Percentiles rank a stretch among this genome's conserved stretches.
phyloP scores from a whole-genome alignment of 2,797 vertebrate species.

The Poecile montanus region DNA sequence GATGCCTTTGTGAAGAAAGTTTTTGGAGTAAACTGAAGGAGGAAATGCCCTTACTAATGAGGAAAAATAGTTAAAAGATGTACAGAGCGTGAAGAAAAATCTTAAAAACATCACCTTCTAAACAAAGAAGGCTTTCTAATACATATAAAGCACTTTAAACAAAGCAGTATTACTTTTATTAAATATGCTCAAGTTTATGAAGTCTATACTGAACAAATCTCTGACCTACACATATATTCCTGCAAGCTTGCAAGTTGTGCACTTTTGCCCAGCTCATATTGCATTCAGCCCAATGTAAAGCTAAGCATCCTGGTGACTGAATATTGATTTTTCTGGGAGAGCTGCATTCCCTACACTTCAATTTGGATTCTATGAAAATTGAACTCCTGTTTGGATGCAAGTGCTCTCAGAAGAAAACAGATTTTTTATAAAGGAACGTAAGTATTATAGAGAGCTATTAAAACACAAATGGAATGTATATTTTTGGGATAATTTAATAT shows the following conservation, averaged over 20 bases:
- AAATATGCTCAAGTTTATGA: background rate
- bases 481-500: background rate
- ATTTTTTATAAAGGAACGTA: background rate
- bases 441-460: background rate
- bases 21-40: background rate
- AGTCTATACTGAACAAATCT: background rate
- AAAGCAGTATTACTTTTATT: background rate
- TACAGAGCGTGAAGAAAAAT: background rate
- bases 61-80: background rate
- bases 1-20: background rate
- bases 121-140: background rate
- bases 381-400: background rate
- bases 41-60: background rate
- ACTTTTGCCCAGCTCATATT: background rate
- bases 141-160: background rate
- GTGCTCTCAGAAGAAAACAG: background rate
- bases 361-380: background rate
- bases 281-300: background rate
- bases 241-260: background rate
- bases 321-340: conserved; percentile 8
- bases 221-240: background rate
- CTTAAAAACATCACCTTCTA: background rate
- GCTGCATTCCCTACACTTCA: background rate
- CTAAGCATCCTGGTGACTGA: background rate
- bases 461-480: background rate